These are phyloP conservation scores for Ormyrus thymus DNA, from an alignment of 2,888 invertebrate genomes.

Conservation along the genomic window DNA sequence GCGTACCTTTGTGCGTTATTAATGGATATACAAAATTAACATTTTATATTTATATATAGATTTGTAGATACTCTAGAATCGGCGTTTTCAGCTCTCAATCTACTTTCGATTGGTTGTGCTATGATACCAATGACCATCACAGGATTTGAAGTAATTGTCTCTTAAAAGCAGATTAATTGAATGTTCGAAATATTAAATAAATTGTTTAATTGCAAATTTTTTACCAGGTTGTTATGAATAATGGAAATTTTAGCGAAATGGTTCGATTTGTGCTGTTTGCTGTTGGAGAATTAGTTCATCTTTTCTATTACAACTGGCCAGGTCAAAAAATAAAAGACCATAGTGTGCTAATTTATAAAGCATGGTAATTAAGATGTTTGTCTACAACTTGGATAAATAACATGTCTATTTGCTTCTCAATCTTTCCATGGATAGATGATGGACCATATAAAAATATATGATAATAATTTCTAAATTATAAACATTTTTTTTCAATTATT, in stretches of 20 bases:
- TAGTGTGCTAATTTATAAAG: constrained; percentile 39
- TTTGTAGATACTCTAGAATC: constrained; percentile 38
- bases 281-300: constrained; percentile 40
- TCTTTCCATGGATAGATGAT: too few species aligned
- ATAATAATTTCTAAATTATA: neutral
- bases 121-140: constrained; percentile 38
- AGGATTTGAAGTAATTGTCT: constrained; percentile 26
- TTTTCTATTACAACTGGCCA: constrained; percentile 52
- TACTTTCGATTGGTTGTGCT: constrained; percentile 35
- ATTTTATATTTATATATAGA: neutral
- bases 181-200: neutral
- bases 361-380: constrained; percentile 37
- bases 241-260: constrained; percentile 36
- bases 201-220: neutral
- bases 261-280: constrained; percentile 21
- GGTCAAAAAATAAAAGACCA: constrained; percentile 49
- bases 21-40: too few species aligned
- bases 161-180: neutral
- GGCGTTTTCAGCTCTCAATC: constrained; percentile 27
- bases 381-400: too few species aligned
- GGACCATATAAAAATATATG: too few species aligned
- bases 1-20: neutral
- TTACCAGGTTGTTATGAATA: constrained; percentile 31
- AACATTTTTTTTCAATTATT: too few species aligned
- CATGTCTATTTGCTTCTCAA: too few species aligned